Evolutionary conservation across 1,140 invertebrate genomes (phyloP), one percentile per base, ranked within the genome.

Genomic region (Lasioglossum baleicum): DNA sequence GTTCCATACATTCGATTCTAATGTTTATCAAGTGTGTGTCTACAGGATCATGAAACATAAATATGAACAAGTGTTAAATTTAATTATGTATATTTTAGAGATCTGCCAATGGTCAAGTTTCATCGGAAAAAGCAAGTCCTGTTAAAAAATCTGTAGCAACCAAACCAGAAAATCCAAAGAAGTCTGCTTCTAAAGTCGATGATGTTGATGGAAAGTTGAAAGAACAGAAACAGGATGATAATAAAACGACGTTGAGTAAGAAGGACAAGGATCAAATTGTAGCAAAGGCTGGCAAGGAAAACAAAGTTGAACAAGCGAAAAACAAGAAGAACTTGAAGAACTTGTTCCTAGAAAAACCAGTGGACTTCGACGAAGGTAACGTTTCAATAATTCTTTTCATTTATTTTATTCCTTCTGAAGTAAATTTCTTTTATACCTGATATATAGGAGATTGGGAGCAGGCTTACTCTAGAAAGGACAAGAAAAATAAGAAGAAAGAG

Each of bases 301-400:
- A 94, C 83, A 92, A 92, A 78, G 84, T 91, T 40, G 94, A 94
- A 66, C 93, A 94, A 66, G 88, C 88, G 3, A 94, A 94, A 81
- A 94, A 93, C 58, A 94, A 94, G 86, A 94, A 94, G 71, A 94
- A 94, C 79, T 81, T 92, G 26, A 94, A 94, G 81, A 94, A 95
- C 83, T 88, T 94, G 31, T 85, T 93, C 58, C 91, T 93, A 82
- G 95, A 95, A 84, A 96, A 96, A 88, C 95, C 96, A 13, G 94
- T 94, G 60, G 96, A 96, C 85, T 96, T 94, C 92, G 96, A 96
- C 91, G 96, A 96, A 82, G 96, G 95, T 90, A 89, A 67, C 67
- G 67, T 40, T 51, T 68, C 26, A 67, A 60, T 58, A 10, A 56
- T 31, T 65, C 17, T 56, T 26, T 11, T 35, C 20, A 15, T 42